These are phyloP conservation scores for Pipra filicauda DNA, from an alignment of 2,113 vertebrate species.

Conservation along the genomic window DNA sequence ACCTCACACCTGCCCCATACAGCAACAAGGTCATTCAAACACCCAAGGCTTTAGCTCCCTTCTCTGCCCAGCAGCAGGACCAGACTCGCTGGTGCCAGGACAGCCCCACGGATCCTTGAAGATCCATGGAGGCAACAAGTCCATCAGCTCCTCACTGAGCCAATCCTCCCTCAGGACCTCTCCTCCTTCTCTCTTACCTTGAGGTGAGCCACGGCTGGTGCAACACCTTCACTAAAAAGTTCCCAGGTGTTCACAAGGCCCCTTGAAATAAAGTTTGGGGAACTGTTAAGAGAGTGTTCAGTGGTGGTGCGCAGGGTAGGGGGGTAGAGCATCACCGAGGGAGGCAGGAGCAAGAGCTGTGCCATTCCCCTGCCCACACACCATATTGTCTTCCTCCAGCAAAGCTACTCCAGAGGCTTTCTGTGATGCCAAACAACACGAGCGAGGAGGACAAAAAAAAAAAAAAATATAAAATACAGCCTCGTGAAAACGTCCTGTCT, in stretches of 20 bases:
- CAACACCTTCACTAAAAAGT: not conserved
- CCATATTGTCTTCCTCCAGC: slow-evolving; percentile 51
- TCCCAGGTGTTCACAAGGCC: not conserved
- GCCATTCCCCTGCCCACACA: slow-evolving; percentile 23
- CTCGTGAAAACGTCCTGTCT: not conserved
- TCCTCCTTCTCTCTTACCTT: not conserved
- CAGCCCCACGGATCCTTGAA: not conserved
- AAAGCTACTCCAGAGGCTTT: slow-evolving; percentile 39
- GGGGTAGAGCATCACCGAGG: not conserved
- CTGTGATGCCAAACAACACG: slow-evolving; percentile 1
- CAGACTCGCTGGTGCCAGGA: fast-evolving
- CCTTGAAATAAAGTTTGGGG: not conserved
- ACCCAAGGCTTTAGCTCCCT: not conserved
- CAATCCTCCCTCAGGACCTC: not conserved
- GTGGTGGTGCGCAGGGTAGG: not conserved
- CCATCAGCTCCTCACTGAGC: not conserved
- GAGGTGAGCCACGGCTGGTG: not conserved
- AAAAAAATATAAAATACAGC: not conserved
- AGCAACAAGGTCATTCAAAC: not conserved
- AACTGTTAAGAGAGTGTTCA: not conserved
- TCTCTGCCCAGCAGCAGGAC: not conserved
- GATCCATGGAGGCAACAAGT: fast-evolving
- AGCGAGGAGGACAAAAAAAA: not conserved
- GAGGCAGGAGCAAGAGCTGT: slow-evolving; percentile 17
- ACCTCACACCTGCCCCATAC: not conserved